These are phyloP conservation scores for Anaspis maculata DNA, from an alignment of 2,888 invertebrate species.

Conservation along the genomic window DNA sequence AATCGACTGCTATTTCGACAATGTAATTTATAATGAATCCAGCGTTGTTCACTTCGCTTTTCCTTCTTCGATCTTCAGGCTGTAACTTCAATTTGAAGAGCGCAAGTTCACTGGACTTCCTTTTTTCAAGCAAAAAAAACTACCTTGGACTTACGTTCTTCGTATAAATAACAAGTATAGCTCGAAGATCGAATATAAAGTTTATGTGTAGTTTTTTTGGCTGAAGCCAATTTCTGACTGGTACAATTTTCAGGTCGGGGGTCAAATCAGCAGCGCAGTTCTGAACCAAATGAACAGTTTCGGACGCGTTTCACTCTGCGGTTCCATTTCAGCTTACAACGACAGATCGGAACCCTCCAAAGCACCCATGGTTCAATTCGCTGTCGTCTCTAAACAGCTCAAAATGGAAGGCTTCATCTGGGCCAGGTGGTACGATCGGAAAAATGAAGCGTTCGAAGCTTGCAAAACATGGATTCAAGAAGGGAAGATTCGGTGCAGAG, in stretches of 20 bases:
- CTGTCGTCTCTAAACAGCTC: conserved; percentile 17
- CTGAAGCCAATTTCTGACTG: too few relatives aligned
- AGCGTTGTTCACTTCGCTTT: too few relatives aligned
- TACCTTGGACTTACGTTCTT: not conserved
- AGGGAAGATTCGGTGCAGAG: conserved; percentile 61
- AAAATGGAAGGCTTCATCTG: conserved; percentile 29
- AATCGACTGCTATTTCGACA: conserved; percentile 67
- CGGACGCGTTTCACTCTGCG: conserved; percentile 60
- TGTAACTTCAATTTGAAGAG: conserved; percentile 58
- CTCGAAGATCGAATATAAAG: too few relatives aligned
- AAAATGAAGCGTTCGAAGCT: conserved; percentile 54
- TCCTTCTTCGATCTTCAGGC: too few relatives aligned
- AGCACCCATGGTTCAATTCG: conserved; percentile 10
- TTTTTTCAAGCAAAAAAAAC: not conserved
- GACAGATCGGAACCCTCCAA: too few relatives aligned
- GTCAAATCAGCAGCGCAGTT: conserved; percentile 54
- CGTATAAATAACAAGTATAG: too few relatives aligned
- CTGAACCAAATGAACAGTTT: conserved; percentile 54
- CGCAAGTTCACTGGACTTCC: conserved; percentile 35
- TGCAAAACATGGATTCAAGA: conserved; percentile 56
- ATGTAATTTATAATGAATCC: conserved; percentile 65
- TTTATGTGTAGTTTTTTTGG: too few relatives aligned
- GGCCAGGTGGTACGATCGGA: conserved; percentile 39
- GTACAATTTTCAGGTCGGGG: too few relatives aligned
- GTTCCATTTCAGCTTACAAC: conserved; percentile 60